Evolutionary conservation across 1,140 invertebrate genomes (phyloP).

Genomic region (Micrasema longulum): DNA sequence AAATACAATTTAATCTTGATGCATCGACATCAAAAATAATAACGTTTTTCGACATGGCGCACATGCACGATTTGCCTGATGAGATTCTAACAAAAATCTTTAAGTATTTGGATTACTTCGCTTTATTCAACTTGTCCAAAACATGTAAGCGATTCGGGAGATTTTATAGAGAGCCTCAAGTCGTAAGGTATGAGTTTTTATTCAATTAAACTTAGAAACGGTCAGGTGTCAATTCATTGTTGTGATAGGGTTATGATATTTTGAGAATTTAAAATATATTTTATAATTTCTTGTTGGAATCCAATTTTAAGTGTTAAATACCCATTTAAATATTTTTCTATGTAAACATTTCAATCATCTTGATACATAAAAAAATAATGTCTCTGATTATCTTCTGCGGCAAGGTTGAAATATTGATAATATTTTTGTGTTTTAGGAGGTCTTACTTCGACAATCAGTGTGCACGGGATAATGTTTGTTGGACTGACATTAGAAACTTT

Average conservation of each 20-base stretch:
- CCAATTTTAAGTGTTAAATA: too few species aligned
- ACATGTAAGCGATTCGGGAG: constrained; percentile 30
- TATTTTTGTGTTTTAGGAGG: constrained; percentile 11
- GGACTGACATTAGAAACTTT: constrained; percentile 3
- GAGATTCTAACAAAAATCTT: constrained; percentile 24
- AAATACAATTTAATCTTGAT: too few species aligned
- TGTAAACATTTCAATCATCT: too few species aligned
- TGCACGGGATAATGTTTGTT: not conserved
- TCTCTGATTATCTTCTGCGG: too few species aligned
- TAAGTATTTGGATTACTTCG: constrained; percentile 32
- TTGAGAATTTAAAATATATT: too few species aligned
- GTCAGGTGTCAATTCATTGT: too few species aligned
- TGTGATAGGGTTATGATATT: too few species aligned
- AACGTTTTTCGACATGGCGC: not conserved
- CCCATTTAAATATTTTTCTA: too few species aligned
- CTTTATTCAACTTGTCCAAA: constrained; percentile 20
- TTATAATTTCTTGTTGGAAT: too few species aligned
- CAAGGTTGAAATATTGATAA: too few species aligned
- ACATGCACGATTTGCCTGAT: constrained; percentile 23
- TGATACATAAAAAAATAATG: too few species aligned
- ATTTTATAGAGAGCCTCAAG: constrained; percentile 10
- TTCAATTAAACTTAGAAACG: not conserved
- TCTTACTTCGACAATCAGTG: constrained; percentile 12
- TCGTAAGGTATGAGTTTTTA: constrained; percentile 5
- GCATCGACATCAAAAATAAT: too few species aligned